These are phyloP conservation scores for Geococcyx californianus DNA, from an alignment of 2,113 vertebrate genomes.

Conservation along the genomic window DNA sequence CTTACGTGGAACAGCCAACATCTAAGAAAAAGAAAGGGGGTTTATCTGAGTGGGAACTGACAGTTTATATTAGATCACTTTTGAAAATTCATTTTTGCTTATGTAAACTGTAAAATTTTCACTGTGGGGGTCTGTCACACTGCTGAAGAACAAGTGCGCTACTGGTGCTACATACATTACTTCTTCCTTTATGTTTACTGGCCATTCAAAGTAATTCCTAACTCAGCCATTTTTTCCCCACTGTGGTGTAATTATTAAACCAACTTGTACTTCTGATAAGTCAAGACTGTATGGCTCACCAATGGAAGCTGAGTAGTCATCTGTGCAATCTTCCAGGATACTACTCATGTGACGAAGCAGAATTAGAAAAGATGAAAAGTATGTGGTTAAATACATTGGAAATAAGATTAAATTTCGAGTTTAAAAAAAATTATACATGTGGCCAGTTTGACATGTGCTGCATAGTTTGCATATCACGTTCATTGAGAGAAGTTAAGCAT, in stretches of 20 bases:
- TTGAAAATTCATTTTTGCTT: neutral
- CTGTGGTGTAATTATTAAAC: neutral
- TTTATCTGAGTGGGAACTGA: neutral
- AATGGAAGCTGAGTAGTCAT: fast-evolving
- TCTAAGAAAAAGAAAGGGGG: neutral
- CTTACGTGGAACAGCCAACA: neutral
- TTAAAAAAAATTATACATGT: neutral
- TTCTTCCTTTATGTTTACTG: neutral
- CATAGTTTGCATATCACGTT: neutral
- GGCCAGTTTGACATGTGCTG: neutral
- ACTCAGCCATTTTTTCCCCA: neutral
- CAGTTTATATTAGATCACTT: neutral
- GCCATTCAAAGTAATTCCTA: neutral
- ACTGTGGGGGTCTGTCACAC: neutral
- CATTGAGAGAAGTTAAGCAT: neutral
- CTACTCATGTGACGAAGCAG: fast-evolving
- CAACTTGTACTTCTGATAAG: neutral
- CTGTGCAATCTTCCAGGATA: neutral
- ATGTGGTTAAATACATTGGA: neutral
- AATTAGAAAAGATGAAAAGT: neutral
- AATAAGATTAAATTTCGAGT: neutral
- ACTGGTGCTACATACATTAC: neutral
- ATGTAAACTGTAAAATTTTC: neutral
- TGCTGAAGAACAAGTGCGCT: neutral
- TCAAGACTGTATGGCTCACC: neutral